These are phyloP conservation scores for Rhinella marina DNA, from an alignment of 2,797 vertebrate genomes.

Conservation along the genomic window DNA sequence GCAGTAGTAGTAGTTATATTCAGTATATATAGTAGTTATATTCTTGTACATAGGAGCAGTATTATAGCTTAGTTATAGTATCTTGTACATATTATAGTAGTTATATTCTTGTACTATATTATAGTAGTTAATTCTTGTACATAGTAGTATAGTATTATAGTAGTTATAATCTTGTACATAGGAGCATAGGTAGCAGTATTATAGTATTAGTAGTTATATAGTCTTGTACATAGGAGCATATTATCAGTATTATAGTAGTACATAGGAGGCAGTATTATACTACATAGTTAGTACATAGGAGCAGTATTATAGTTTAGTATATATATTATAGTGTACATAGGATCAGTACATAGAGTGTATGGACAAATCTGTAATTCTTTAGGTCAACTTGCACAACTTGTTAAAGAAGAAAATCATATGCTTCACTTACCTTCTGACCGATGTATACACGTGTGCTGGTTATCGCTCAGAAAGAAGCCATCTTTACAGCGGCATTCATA, in stretches of 20 bases:
- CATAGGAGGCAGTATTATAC: too few species aligned
- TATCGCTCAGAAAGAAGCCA: conserved; percentile 96
- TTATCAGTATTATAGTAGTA: too few species aligned
- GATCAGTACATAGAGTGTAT: too few species aligned
- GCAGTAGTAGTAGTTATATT: too few species aligned
- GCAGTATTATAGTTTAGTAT: too few species aligned
- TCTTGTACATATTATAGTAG: conserved; percentile 3
- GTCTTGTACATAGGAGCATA: too few species aligned
- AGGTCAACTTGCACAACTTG: too few species aligned
- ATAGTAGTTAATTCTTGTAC: conserved; percentile 4
- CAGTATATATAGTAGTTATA: conserved; percentile 3
- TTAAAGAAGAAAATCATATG: not conserved
- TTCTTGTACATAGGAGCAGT: not conserved
- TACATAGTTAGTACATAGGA: too few species aligned
- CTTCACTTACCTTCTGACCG: conserved; percentile 87
- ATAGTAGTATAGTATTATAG: conserved; percentile 10
- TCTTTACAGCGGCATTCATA: conserved; percentile 94
- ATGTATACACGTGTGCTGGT: conserved; percentile 98
- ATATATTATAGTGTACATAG: too few species aligned
- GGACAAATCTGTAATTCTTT: too few species aligned
- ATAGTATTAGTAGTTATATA: conserved; percentile 9
- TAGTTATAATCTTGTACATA: conserved; percentile 5
- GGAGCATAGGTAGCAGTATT: not conserved
- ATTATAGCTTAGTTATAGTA: conserved; percentile 15
- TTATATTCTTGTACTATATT: conserved; percentile 1